Conservation (phyloP, 2,797 vertebrate genomes). For the Mus spretus region DNA sequence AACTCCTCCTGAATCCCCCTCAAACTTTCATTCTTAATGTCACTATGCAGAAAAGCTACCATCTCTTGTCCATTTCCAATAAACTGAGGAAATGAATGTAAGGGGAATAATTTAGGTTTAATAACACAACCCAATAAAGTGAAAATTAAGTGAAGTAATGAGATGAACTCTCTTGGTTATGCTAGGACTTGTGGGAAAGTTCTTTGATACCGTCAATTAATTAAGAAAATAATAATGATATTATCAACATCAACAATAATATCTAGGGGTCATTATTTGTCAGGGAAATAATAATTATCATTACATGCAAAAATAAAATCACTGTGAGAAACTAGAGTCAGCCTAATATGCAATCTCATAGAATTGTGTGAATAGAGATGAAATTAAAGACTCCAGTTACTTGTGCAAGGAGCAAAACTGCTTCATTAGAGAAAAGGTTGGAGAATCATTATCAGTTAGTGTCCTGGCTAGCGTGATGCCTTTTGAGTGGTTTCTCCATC, state of each 20-base stretch:
- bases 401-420: conserved; percentile 56
- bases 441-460: conserved; percentile 72
- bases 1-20: not conserved
- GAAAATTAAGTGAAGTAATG: not conserved
- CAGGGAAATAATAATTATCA: not conserved
- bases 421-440: conserved; percentile 67
- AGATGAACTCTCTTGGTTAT: not conserved
- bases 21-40: not conserved
- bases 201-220: not conserved
- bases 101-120: not conserved
- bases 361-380: not conserved
- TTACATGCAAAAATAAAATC: not conserved
- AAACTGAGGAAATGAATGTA: not conserved
- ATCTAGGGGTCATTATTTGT: not conserved
- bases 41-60: not conserved
- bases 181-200: not conserved
- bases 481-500: conserved; percentile 70
- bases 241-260: not conserved
- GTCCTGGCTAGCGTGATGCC: conserved; percentile 25
- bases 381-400: conserved; percentile 5
- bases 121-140: not conserved
- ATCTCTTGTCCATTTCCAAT: conserved; percentile 6
- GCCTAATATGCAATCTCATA: not conserved
- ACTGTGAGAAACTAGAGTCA: not conserved
- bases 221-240: not conserved